Conservation (phyloP, 2,888 invertebrate genomes). For the Cistogaster globosa region DNA sequence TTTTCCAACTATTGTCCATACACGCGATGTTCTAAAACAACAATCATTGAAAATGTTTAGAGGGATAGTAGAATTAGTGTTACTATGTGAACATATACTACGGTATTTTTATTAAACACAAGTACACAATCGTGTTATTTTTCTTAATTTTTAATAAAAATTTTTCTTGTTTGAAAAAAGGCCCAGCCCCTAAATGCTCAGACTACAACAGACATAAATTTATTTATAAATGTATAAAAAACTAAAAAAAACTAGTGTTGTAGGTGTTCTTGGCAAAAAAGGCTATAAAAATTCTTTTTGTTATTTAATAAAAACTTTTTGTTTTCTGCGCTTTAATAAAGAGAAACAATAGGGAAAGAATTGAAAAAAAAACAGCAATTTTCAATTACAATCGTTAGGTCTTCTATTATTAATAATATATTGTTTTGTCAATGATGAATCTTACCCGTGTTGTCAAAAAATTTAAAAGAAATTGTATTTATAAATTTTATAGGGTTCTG, state of each 20-base stretch:
- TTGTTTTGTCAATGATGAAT: background rate
- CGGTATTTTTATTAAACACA: constrained; percentile 2
- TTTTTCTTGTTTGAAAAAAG: constrained; percentile 43
- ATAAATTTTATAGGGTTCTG: background rate
- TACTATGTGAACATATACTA: constrained; percentile 41
- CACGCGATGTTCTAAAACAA: too few relatives aligned
- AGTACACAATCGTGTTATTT: constrained; percentile 7
- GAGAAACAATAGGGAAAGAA: constrained; percentile 4
- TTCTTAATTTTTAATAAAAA: constrained; percentile 20
- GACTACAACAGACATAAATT: constrained; percentile 41
- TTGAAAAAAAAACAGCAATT: background rate
- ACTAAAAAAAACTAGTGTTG: constrained; percentile 28
- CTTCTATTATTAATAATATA: background rate
- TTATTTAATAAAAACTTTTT: constrained; percentile 36
- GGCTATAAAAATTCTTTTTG: constrained; percentile 26
- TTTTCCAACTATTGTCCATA: too few relatives aligned
- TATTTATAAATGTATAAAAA: constrained; percentile 32
- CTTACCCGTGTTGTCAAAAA: constrained; percentile 10
- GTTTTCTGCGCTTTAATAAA: constrained; percentile 11
- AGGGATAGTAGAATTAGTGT: too few relatives aligned
- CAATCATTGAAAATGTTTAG: too few relatives aligned
- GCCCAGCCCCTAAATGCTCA: constrained; percentile 63
- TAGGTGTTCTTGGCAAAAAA: constrained; percentile 42
- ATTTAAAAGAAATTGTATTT: constrained; percentile 38
- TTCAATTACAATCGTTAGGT: background rate